Conservation (phyloP, 2,888 invertebrate species). For the Boloria selene region DNA sequence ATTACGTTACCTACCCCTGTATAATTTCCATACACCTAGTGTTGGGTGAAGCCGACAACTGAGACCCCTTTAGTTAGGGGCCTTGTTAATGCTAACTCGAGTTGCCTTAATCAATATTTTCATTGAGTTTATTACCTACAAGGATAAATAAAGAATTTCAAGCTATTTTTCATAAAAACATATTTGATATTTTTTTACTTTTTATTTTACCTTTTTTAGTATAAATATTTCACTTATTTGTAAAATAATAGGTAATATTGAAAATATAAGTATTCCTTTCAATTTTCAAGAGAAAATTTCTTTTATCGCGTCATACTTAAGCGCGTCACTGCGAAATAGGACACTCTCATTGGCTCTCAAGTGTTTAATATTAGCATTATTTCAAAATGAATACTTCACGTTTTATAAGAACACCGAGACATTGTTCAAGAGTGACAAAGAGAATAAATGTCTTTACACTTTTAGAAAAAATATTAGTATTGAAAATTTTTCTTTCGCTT, state of each 20-base stretch:
- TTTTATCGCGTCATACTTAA: slow-evolving; percentile 10
- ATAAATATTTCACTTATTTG: too few relatives aligned
- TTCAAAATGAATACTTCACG: slow-evolving; percentile 1
- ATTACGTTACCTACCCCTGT: slow-evolving; percentile 25
- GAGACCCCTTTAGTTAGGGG: slow-evolving; percentile 18
- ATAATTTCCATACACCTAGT: slow-evolving; percentile 14
- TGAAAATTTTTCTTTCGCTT: too few relatives aligned
- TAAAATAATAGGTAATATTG: too few relatives aligned
- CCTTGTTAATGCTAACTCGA: slow-evolving; percentile 4
- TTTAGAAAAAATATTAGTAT: too few relatives aligned
- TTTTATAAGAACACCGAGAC: background rate
- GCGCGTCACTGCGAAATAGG: slow-evolving; percentile 11
- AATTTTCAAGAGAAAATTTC: slow-evolving; percentile 12
- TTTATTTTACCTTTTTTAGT: too few relatives aligned
- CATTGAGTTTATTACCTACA: slow-evolving; percentile 11
- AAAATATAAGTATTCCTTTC: background rate
- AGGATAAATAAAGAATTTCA: background rate
- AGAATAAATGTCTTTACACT: too few relatives aligned
- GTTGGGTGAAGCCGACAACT: background rate
- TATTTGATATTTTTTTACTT: too few relatives aligned
- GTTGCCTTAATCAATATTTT: slow-evolving; percentile 14
- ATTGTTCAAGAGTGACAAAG: too few relatives aligned
- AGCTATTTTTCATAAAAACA: too few relatives aligned
- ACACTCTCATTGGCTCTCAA: slow-evolving; percentile 14
- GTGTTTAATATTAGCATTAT: slow-evolving; percentile 10